These are phyloP conservation scores for Chymomyza amoena DNA, from an alignment of 2,888 invertebrate genomes.

Conservation along the genomic window DNA sequence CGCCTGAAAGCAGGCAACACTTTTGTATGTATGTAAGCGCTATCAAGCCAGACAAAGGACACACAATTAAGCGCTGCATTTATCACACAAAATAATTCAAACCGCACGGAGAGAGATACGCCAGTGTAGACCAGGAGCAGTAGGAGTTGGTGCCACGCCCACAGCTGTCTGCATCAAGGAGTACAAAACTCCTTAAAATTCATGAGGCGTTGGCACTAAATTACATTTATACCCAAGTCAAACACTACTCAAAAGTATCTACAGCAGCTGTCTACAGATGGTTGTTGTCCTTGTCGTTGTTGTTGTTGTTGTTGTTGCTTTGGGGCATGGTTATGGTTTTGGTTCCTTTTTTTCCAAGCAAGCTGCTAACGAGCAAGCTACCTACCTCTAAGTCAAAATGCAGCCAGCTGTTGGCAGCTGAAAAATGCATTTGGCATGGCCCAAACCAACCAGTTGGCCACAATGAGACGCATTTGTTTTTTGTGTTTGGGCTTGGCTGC, in stretches of 20 bases:
- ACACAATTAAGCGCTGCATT: constrained; percentile 60
- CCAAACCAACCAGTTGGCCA: constrained; percentile 7
- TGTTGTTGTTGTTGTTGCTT: not conserved
- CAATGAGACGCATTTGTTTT: constrained; percentile 15
- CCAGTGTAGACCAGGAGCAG: not conserved
- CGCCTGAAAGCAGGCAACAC: not conserved
- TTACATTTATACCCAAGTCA: constrained; percentile 67
- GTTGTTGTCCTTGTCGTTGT: too few relatives aligned
- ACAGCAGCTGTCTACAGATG: not conserved
- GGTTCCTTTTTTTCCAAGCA: not conserved
- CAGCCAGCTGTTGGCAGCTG: constrained; percentile 38
- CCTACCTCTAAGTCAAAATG: constrained; percentile 13
- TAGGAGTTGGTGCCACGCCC: not conserved
- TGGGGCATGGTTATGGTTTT: not conserved
- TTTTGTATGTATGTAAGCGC: not conserved
- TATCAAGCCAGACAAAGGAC: not conserved
- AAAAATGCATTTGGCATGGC: constrained; percentile 53
- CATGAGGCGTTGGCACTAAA: constrained; percentile 66
- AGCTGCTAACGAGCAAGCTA: constrained; percentile 27
- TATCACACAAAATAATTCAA: constrained; percentile 60
- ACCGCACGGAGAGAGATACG: constrained; percentile 12
- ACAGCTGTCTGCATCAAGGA: not conserved
- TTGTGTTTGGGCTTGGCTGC: not conserved
- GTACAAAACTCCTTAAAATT: constrained; percentile 57
- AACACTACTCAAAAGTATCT: constrained; percentile 54